Base-by-base conservation (phyloP, 2,113 vertebrate species). In the Tinamus guttatus region DNA sequence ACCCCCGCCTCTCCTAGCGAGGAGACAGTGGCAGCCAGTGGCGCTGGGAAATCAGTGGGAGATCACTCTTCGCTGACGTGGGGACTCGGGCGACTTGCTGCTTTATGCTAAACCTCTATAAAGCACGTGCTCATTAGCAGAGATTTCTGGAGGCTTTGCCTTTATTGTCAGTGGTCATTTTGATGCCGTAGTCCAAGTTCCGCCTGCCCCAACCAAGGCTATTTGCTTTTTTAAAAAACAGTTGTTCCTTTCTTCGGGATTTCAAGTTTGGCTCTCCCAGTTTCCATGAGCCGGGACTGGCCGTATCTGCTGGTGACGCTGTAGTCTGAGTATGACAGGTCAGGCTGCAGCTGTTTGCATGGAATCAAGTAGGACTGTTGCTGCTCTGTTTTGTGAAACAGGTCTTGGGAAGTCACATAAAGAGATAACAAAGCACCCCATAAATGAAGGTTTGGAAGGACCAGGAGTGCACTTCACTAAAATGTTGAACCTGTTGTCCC, bases 271-370 rank as follows among this genome's bases (percentile, higher is more conserved):
- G 15, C 49, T 38, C 21, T 13, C 27, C 22, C 78, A 43, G 69
- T 30, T 27, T 27, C 28, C 43, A 38, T 45, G 30, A 80, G 28
- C 14, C 59, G 38, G 18, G 21, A 38, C 32, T 68, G 54, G 32
- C 15, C 9, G 1, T 7, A 21, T n/a, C 45, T 60, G 38, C 18
- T 22, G 19, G 43, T 1, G 21, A 32, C 5, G 5, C 27, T 2
- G 0, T 4, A 19, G 38, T 18, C 30, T 4, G 12, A 32, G 16
- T 22, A 6, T 32, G 40, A 56, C 18, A 13, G 36, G 27, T n/a
- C 69, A 60, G 63, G 30, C 56, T 49, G 62, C 0, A 3, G 18
- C 8, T 36, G 36, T 58, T 41, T 1, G 1, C 8, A 32, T 11
- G 19, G 43, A 64, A 58, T 11, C 15, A 2, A 4, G 11, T 21